Evolutionary conservation across 2,113 vertebrate species (phyloP).

Genomic region (Scartelaos histophorus): DNA sequence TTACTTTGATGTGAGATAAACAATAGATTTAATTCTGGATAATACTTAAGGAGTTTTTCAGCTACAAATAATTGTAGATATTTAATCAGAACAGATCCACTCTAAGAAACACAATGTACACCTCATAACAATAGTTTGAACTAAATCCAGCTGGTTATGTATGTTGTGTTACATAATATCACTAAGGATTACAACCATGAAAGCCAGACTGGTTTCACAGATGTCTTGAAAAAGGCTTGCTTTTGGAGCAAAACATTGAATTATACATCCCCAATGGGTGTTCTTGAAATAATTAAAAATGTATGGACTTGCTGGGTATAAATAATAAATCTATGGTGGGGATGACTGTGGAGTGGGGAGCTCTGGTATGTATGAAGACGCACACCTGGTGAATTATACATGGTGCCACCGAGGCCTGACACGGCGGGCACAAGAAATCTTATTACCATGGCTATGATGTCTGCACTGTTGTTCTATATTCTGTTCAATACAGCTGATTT

Average conservation of each 20-base stretch:
- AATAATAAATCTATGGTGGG: conserved; percentile 69
- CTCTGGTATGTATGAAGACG: conserved; percentile 45
- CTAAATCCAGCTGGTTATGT: neutral
- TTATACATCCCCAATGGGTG: conserved; percentile 47
- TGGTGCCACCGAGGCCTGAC: conserved; percentile 35
- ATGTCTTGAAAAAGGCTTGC: conserved; percentile 19
- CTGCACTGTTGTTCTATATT: conserved; percentile 12
- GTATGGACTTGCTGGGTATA: conserved; percentile 40
- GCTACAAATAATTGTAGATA: no score
- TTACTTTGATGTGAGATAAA: no score
- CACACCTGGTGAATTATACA: conserved; percentile 62
- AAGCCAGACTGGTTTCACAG: neutral
- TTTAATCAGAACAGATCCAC: no score
- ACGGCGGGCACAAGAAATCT: conserved; percentile 22
- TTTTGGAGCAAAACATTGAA: conserved; percentile 35
- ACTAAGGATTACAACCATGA: neutral
- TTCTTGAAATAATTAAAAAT: conserved; percentile 62
- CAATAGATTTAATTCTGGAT: no score
- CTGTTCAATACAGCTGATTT: neutral
- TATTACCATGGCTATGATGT: conserved; percentile 37
- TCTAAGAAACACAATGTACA: no score
- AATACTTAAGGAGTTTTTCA: neutral
- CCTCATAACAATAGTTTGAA: conserved; percentile 5
- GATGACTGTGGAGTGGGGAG: conserved; percentile 51
- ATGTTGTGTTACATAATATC: conserved; percentile 31